These are phyloP conservation scores for Gari tellinella DNA, from an alignment of 2,888 invertebrate species.

Conservation along the genomic window DNA sequence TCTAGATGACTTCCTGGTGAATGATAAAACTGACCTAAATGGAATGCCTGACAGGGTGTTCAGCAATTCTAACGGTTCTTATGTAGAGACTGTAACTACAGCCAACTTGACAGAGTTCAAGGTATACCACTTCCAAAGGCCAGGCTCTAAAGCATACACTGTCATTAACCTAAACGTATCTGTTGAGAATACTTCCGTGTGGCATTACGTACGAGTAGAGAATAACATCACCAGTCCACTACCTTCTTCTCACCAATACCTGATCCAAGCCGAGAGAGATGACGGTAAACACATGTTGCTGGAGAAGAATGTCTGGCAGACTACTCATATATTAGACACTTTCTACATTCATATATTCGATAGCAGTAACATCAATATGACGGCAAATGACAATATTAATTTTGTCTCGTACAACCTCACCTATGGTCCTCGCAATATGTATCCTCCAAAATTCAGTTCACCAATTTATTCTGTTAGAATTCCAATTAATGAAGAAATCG, in stretches of 20 bases:
- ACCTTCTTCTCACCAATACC: too few relatives aligned
- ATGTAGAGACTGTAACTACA: constrained; percentile 20
- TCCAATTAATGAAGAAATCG: too few relatives aligned
- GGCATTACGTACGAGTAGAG: constrained; percentile 41
- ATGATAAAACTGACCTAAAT: constrained; percentile 54
- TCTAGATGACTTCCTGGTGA: constrained; percentile 65
- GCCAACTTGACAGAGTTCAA: constrained; percentile 4
- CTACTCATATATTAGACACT: constrained; percentile 46
- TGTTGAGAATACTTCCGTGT: constrained; percentile 7
- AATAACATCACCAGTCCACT: constrained; percentile 36
- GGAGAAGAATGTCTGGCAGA: constrained; percentile 54
- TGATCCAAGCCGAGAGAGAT: constrained; percentile 1
- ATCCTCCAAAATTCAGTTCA: too few relatives aligned
- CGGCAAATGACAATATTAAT: too few relatives aligned
- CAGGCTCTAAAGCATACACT: neutral
- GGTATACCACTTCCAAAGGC: neutral
- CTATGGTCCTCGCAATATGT: too few relatives aligned
- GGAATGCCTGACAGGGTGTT: constrained; percentile 59
- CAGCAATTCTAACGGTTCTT: constrained; percentile 51
- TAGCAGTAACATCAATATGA: neutral
- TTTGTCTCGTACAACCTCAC: too few relatives aligned
- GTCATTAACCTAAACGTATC: too few relatives aligned
- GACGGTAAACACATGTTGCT: constrained; percentile 34
- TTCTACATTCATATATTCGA: constrained; percentile 53
- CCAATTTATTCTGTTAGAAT: too few relatives aligned